A percentile compares a stretch with the other conserved stretches of the same genome.
Evolutionary conservation across 2,113 vertebrate genomes (phyloP).

Genomic region (Spheniscus mendiculus): DNA sequence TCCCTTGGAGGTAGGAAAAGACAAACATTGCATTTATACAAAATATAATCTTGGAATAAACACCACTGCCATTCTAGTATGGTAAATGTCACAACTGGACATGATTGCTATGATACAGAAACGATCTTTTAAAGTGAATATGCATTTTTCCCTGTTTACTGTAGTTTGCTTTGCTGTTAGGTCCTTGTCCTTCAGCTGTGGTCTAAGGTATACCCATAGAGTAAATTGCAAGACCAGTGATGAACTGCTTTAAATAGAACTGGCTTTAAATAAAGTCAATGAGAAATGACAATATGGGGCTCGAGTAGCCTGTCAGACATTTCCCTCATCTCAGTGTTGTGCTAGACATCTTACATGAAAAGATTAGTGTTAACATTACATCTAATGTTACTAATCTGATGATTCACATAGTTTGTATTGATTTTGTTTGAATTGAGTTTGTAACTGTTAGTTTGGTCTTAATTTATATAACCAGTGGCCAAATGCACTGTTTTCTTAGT

Average conservation of each 20-base stretch:
- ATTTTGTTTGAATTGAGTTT: constrained; percentile 45
- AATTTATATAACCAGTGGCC: constrained; percentile 46
- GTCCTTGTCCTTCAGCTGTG: neutral
- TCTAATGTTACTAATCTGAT: constrained; percentile 10
- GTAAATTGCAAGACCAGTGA: neutral
- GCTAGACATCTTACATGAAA: neutral
- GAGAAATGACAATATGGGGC: neutral
- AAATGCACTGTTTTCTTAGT: constrained; percentile 37
- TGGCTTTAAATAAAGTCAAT: neutral
- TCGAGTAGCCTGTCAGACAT: neutral
- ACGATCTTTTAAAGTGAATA: neutral
- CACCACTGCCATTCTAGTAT: neutral
- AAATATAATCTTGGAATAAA: constrained; percentile 5
- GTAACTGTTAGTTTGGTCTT: constrained; percentile 29
- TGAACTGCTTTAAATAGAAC: neutral
- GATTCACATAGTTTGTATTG: constrained; percentile 8
- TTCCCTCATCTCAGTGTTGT: neutral
- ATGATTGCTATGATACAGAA: neutral
- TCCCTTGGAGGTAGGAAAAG: neutral
- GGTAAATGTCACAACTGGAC: neutral
- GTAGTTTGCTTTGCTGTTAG: neutral
- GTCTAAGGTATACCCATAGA: neutral
- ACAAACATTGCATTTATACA: neutral
- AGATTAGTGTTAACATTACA: neutral
- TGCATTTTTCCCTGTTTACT: neutral